Conservation (phyloP, 2,113 vertebrate genomes). For the Ceuthmochares aereus region DNA sequence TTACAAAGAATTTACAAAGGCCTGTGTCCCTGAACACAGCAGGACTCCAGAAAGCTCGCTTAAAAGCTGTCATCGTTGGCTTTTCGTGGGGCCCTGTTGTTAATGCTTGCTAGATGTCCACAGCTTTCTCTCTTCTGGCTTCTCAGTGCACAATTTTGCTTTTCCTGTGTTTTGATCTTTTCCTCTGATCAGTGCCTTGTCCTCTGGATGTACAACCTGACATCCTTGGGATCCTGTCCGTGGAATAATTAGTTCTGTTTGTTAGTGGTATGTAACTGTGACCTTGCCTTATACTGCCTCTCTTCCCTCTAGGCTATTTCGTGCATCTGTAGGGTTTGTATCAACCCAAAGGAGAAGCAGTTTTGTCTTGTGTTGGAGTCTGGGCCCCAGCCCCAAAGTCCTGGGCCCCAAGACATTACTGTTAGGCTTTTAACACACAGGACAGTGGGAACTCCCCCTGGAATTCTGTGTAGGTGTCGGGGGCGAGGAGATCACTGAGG, state of each 20-base stretch:
- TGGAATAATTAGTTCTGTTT: not conserved
- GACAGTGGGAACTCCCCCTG: not conserved
- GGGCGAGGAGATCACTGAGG: not conserved
- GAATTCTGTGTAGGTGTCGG: not conserved
- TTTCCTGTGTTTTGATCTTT: not conserved
- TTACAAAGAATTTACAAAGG: slow-evolving; percentile 1
- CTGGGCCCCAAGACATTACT: not conserved
- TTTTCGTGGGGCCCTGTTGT: not conserved
- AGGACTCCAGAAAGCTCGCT: not conserved
- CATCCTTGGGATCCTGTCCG: not conserved
- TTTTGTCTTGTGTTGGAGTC: not conserved
- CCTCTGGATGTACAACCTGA: not conserved
- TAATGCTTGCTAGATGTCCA: not conserved
- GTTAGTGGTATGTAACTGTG: not conserved
- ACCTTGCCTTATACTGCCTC: not conserved
- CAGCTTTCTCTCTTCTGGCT: not conserved
- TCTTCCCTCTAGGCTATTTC: not conserved
- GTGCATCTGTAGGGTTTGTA: not conserved
- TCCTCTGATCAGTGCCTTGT: not conserved
- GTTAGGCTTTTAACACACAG: not conserved
- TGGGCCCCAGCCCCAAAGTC: no score
- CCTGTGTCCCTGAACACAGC: not conserved
- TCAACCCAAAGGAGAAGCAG: not conserved
- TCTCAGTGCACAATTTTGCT: not conserved
- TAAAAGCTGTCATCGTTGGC: not conserved